Evolutionary conservation across 2,797 vertebrate genomes (phyloP), one percentile per base, ranked within the genome.

Genomic region (Austrolebias charrua): DNA sequence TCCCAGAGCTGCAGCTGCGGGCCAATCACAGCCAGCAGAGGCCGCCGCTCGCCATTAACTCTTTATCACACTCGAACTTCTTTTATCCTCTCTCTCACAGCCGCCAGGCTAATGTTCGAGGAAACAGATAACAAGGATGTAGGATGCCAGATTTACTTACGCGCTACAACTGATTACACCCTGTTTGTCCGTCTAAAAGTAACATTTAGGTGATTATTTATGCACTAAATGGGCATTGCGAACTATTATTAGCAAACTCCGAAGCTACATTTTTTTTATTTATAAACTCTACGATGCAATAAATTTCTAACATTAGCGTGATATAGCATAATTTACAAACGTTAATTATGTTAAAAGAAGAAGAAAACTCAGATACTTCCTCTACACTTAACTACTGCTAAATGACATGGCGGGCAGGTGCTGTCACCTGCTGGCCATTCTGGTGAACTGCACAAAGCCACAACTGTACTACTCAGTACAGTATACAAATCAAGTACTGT

Each of bases 11-110:
- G 71, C 66, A 28, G 70, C 81, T 42, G 69, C 51, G 60, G 81
- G 63, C 90, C 90, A 91, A 91, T 91, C 89, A 90, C 51, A 79
- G 75, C n/a, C 46, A 1, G 61, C 70, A 6, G 42, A 72, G 69
- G 6, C 66, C 64, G 10, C 68, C 63, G 73, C 67, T 20, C 63
- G 11, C 46, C 2, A 43, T 83, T 86, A 84, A 86, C 82, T 79
- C 80, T 81, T 86, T 52, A 63, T 66, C 75, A 45, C 56, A 49
- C 55, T 40, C 38, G 3, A 14, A 44, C 29, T 59, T 69, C 71
- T n/a, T 71, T 69, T 48, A 69, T 58, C 69, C 61, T 10, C 20
- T 12, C 33, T 54, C 54, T 16, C 60, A 33, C 9, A 47, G 9
- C 73, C 45, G 64, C 18, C 50, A 55, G 59, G 1, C 29, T 38